Percentiles rank a stretch among this genome's conserved stretches.
Evolutionary conservation across 2,888 invertebrate species (phyloP).

Genomic region (Bruchidius siliquastri): DNA sequence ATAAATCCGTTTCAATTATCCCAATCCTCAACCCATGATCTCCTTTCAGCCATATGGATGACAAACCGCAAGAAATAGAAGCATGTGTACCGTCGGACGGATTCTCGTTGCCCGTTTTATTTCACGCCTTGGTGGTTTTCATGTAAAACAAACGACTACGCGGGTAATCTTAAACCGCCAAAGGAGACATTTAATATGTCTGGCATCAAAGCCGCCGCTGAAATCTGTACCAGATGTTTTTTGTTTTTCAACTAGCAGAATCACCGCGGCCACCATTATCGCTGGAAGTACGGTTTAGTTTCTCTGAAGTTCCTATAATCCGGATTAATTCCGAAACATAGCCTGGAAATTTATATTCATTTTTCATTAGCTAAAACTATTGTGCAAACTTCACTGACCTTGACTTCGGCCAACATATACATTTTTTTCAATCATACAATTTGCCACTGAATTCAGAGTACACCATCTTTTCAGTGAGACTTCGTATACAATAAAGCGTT

Average conservation of each 20-base stretch:
- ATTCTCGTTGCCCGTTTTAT: neutral
- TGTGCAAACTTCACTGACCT: too few species aligned
- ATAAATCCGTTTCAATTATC: too few species aligned
- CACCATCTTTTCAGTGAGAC: too few species aligned
- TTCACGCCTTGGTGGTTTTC: neutral
- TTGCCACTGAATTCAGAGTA: too few species aligned
- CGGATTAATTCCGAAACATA: too few species aligned
- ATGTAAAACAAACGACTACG: neutral
- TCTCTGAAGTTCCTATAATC: neutral
- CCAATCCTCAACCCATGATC: neutral
- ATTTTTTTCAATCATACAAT: too few species aligned
- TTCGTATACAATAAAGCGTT: too few species aligned
- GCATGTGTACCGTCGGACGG: neutral
- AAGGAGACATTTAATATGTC: neutral
- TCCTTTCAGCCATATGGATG: neutral
- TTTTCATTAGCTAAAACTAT: too few species aligned
- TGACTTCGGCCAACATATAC: too few species aligned
- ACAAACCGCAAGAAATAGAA: neutral
- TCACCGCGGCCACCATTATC: neutral
- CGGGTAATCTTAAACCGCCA: neutral
- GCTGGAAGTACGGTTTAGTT: neutral
- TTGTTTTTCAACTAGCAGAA: neutral
- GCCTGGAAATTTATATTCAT: too few species aligned
- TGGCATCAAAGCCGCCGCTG: neutral
- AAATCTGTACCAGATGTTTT: neutral